Conservation (phyloP, 2,113 vertebrate genomes). For the Burhinus bistriatus region DNA sequence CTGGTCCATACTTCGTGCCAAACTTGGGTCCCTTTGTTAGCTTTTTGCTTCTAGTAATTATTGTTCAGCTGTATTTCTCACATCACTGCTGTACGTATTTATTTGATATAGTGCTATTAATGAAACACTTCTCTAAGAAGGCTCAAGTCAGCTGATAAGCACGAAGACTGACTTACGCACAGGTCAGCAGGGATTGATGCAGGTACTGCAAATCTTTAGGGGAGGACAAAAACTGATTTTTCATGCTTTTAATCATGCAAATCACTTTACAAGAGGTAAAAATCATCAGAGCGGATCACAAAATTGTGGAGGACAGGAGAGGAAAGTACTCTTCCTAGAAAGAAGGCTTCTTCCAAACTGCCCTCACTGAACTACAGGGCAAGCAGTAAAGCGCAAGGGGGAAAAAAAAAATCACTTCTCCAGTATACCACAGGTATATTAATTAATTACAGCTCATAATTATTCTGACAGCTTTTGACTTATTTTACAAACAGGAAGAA, state of each 20-base stretch:
- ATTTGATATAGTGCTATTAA: constrained; percentile 17
- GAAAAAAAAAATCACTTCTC: background rate
- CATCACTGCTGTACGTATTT: background rate
- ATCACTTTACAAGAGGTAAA: background rate
- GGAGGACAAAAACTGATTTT: background rate
- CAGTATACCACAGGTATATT: background rate
- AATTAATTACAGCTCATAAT: background rate
- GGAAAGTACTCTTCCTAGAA: background rate
- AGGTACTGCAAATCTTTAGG: background rate
- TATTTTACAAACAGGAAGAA: background rate
- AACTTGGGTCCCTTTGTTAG: background rate
- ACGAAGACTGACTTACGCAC: constrained; percentile 38
- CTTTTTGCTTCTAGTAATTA: constrained; percentile 10
- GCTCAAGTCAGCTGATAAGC: background rate
- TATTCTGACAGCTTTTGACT: constrained; percentile 10
- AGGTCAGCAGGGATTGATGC: background rate
- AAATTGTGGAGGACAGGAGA: background rate
- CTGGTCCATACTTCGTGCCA: background rate
- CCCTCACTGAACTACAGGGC: background rate
- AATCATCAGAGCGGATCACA: background rate
- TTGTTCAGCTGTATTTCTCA: background rate
- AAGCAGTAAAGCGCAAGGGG: background rate
- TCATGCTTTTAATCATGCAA: background rate
- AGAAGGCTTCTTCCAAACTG: background rate
- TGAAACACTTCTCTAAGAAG: background rate